A percentile compares a stretch with the other conserved stretches of the same genome.
Conservation (phyloP, 2,888 invertebrate genomes). For the Galeopsomyia nigrocyanea region DNA sequence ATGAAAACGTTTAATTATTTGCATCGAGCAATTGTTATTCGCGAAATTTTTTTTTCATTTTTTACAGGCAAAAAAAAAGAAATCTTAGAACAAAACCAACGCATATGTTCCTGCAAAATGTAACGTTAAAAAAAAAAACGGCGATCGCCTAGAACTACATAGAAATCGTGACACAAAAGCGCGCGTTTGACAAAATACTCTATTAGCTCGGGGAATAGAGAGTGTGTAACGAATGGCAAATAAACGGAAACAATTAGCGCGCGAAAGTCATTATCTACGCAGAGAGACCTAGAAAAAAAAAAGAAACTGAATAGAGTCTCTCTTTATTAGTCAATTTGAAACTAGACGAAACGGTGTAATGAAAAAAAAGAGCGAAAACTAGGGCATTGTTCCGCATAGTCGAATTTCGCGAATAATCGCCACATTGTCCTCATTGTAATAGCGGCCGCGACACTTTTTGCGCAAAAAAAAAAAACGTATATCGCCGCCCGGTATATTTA, state of each 20-base stretch:
- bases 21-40: too few relatives aligned
- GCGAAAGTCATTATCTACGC: constrained; percentile 22
- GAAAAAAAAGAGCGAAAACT: not conserved
- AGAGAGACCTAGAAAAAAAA: not conserved
- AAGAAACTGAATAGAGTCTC: not conserved
- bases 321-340: constrained; percentile 16
- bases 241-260: constrained; percentile 16
- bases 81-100: too few relatives aligned
- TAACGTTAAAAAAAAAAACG: too few relatives aligned
- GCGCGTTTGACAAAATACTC: too few relatives aligned
- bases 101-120: too few relatives aligned
- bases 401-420: constrained; percentile 16
- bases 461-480: constrained; percentile 27
- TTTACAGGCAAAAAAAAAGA: too few relatives aligned
- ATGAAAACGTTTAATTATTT: too few relatives aligned
- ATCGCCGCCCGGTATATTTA: constrained; percentile 61
- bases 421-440: not conserved
- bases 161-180: too few relatives aligned
- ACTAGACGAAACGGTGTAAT: constrained; percentile 8
- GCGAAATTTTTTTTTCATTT: too few relatives aligned
- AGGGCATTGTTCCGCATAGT: constrained; percentile 24
- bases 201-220: too few relatives aligned
- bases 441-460: constrained; percentile 13
- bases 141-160: too few relatives aligned
- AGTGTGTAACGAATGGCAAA: too few relatives aligned